phyloP scores from a whole-genome alignment of 2,113 vertebrate species.

The Oceanodroma tethys region DNA sequence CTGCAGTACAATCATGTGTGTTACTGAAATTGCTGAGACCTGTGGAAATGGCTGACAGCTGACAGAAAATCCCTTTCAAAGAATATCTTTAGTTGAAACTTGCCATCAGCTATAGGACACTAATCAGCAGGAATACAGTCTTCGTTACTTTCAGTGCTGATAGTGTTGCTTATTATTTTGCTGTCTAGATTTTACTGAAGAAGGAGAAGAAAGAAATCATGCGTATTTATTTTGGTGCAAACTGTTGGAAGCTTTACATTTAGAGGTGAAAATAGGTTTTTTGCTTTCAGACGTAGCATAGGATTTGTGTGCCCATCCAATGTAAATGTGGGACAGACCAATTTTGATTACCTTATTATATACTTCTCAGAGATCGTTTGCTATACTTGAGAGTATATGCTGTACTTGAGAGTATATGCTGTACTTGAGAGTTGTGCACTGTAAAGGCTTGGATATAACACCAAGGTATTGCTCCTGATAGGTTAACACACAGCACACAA shows the following conservation, averaged over 20 bases:
- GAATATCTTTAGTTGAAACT: neutral
- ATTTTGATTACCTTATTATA: neutral
- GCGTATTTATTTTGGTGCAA: neutral
- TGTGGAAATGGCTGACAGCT: neutral
- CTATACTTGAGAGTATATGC: neutral
- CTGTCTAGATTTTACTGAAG: neutral
- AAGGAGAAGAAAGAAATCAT: neutral
- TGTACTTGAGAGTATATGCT: neutral
- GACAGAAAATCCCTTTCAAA: neutral
- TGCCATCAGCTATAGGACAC: neutral
- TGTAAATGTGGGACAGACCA: neutral
- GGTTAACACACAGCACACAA: neutral
- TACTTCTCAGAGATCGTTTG: neutral
- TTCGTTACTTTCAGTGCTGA: neutral
- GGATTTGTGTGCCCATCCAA: neutral
- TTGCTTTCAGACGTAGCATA: neutral
- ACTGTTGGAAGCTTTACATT: neutral
- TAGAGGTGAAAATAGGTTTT: neutral
- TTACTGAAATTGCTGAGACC: neutral
- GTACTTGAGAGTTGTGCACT: neutral
- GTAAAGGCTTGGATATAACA: neutral
- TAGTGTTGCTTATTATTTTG: neutral
- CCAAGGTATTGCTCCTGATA: neutral
- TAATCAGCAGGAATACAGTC: neutral
- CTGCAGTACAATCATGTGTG: neutral